Conservation (phyloP, 2,113 vertebrate species). For the Rhinichthys klamathensis region DNA sequence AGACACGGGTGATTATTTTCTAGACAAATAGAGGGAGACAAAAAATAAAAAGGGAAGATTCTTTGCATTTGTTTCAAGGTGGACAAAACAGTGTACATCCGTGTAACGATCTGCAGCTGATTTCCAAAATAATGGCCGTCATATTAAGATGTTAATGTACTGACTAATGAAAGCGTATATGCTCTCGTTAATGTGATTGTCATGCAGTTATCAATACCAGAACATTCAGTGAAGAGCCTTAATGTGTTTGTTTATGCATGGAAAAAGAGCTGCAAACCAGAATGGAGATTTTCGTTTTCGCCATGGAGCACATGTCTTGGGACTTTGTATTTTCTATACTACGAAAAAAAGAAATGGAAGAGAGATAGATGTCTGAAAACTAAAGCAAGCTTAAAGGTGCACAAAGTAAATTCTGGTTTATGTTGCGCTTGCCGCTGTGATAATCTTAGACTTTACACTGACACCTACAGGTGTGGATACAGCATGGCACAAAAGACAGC, state of each 20-base stretch:
- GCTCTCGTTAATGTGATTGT: slow-evolving; percentile 57
- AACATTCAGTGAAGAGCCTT: slow-evolving; percentile 52
- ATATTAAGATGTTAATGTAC: slow-evolving; percentile 65
- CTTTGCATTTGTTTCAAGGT: slow-evolving; percentile 52
- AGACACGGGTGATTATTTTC: slow-evolving; percentile 55
- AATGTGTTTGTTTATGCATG: slow-evolving; percentile 55
- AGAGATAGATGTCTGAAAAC: neutral
- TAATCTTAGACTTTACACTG: neutral
- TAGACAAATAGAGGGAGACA: slow-evolving; percentile 54
- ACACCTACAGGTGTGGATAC: neutral
- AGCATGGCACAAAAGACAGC: neutral
- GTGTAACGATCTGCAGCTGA: slow-evolving; percentile 12
- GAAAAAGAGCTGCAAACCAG: neutral
- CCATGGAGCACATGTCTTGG: neutral
- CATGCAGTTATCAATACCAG: slow-evolving; percentile 50
- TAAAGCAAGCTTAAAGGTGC: neutral
- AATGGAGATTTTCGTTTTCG: neutral
- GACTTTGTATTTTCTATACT: neutral
- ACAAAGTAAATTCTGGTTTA: neutral
- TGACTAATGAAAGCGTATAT: slow-evolving; percentile 46
- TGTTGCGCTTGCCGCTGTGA: neutral
- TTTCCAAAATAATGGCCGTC: slow-evolving; percentile 55
- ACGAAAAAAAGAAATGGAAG: neutral
- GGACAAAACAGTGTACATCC: slow-evolving; percentile 46
- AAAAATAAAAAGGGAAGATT: slow-evolving; percentile 43